These are phyloP conservation scores for Piaya cayana DNA, from an alignment of 2,113 vertebrate species.

Conservation along the genomic window DNA sequence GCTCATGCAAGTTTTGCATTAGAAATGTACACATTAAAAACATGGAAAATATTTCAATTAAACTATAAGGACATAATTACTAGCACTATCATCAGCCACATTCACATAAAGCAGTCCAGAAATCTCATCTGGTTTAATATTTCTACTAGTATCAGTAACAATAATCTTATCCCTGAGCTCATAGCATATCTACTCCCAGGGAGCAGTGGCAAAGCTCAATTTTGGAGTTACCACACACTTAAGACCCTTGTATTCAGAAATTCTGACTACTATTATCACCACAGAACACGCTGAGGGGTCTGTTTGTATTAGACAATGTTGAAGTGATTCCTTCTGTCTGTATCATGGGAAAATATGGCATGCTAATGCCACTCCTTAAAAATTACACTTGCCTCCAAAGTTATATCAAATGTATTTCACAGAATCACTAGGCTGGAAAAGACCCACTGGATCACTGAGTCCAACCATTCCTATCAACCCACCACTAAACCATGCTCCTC, in stretches of 20 bases:
- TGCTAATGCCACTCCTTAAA: not conserved
- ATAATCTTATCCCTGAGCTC: not conserved
- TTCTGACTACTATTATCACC: not conserved
- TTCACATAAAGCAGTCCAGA: not conserved
- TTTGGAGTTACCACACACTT: not conserved
- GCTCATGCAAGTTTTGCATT: not conserved
- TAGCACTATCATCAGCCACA: not conserved
- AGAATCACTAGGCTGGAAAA: no score
- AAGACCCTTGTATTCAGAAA: not conserved
- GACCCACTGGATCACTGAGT: no score
- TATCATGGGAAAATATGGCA: not conserved
- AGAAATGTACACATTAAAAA: not conserved
- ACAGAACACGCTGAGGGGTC: not conserved
- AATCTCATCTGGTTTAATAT: not conserved
- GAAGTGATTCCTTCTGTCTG: not conserved
- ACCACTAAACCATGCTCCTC: no score
- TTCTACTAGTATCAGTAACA: not conserved
- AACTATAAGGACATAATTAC: not conserved
- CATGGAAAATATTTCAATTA: not conserved
- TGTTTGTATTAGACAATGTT: not conserved
- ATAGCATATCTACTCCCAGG: not conserved
- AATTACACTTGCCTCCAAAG: not conserved
- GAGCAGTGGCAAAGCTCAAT: not conserved
- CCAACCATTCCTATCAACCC: no score
- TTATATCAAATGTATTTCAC: not conserved